Percentiles rank a stretch among this genome's conserved stretches.
Conservation (phyloP, 2,113 vertebrate genomes). For the Synchiropus splendidus region DNA sequence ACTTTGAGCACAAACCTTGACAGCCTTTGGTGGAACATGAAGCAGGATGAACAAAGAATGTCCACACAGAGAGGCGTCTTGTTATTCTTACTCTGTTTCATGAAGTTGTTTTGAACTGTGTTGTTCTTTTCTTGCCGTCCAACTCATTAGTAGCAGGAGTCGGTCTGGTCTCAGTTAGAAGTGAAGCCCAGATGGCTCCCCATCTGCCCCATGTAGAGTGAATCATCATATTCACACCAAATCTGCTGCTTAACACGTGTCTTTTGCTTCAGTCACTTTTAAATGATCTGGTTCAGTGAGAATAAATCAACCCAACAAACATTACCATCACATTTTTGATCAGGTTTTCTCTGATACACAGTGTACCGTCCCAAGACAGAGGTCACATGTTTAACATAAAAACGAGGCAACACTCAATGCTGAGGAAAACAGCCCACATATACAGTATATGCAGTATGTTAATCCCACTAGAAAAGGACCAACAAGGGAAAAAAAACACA, state of each 20-base stretch:
- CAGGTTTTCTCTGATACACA: no score
- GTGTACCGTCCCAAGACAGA: no score
- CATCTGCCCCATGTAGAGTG: slow-evolving; percentile 49
- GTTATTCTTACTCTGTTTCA: slow-evolving; percentile 1
- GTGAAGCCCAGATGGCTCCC: slow-evolving; percentile 50
- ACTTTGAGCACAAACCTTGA: slow-evolving; percentile 80
- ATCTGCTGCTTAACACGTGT: slow-evolving; percentile 47
- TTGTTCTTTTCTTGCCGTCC: slow-evolving; percentile 49
- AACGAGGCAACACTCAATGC: no score
- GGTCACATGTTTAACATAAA: no score
- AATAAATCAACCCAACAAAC: slow-evolving; percentile 15
- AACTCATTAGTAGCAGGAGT: slow-evolving; percentile 46
- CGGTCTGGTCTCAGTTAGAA: slow-evolving; percentile 32
- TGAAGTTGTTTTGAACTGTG: slow-evolving; percentile 19
- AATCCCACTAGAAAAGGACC: no score
- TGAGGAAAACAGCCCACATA: no score
- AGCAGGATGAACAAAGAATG: slow-evolving; percentile 21
- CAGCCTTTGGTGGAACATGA: slow-evolving; percentile 43
- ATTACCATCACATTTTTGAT: no score
- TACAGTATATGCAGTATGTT: no score
- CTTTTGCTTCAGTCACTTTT: slow-evolving; percentile 35
- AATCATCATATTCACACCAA: slow-evolving; percentile 49
- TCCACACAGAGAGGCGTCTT: not conserved
- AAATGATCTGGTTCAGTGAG: slow-evolving; percentile 24
- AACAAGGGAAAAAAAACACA: no score